These are phyloP conservation scores for Ceraclea dissimilis DNA, from an alignment of 2,888 invertebrate species.

Conservation along the genomic window DNA sequence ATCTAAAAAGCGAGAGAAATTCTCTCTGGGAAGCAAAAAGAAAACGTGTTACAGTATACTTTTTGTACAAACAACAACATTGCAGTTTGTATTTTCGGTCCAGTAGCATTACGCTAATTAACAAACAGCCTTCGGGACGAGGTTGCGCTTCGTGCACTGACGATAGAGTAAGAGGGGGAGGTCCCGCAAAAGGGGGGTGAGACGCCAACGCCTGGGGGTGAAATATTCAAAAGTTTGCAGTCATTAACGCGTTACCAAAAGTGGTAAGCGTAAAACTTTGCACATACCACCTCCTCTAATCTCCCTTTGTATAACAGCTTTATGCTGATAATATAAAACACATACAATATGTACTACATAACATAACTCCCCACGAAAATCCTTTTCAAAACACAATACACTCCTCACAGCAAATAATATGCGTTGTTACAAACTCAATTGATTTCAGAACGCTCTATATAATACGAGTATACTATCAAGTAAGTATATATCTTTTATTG, in stretches of 20 bases:
- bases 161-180: neutral
- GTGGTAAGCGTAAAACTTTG: conserved; percentile 9
- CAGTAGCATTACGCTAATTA: conserved; percentile 23
- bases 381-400: neutral
- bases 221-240: conserved; percentile 11
- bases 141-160: neutral
- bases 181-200: neutral
- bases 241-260: conserved; percentile 13
- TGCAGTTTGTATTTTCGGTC: conserved; percentile 1
- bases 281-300: conserved; percentile 3
- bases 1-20: neutral
- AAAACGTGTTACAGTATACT: neutral
- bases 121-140: conserved; percentile 15
- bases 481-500: too few relatives aligned
- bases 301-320: conserved; percentile 15
- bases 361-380: neutral
- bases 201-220: conserved; percentile 1
- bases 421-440: neutral
- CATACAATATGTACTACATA: neutral
- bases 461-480: too few relatives aligned
- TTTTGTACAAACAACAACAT: neutral
- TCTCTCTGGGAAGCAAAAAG: neutral
- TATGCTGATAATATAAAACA: conserved; percentile 12
- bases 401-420: too few relatives aligned
- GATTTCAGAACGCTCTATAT: too few relatives aligned